phyloP scores from a whole-genome alignment of 2,113 vertebrate species.

The Boulengeromyrus knoepffleri region DNA sequence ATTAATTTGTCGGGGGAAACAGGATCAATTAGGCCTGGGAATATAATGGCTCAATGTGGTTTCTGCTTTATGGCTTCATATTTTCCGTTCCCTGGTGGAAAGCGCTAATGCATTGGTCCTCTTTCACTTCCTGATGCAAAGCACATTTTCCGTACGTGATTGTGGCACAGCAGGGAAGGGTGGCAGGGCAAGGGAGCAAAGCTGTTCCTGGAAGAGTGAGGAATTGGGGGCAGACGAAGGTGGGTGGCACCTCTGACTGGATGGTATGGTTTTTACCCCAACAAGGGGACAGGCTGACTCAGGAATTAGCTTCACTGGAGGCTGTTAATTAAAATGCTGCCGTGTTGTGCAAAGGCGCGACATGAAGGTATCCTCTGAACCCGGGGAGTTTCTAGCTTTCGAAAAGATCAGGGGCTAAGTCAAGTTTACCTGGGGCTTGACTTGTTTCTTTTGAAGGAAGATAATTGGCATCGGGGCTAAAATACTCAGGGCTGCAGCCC shows the following conservation, averaged over 20 bases:
- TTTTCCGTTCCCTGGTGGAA: conserved; percentile 64
- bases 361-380: background rate
- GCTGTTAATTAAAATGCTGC: background rate
- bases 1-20: conserved; percentile 70
- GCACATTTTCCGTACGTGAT: background rate
- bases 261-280: background rate
- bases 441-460: too few relatives aligned
- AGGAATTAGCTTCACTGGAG: background rate
- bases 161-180: background rate
- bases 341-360: background rate
- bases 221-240: background rate
- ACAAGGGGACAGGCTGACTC: background rate
- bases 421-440: too few relatives aligned
- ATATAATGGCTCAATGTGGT: conserved; percentile 69
- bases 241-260: background rate
- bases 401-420: too few relatives aligned
- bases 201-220: background rate
- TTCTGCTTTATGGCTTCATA: conserved; percentile 68
- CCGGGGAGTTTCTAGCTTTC: too few relatives aligned
- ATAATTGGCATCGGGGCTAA: too few relatives aligned
- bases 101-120: conserved; percentile 47
- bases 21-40: conserved; percentile 66
- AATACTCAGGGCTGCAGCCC: too few relatives aligned
- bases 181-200: background rate
- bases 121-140: conserved; percentile 10